A percentile compares a stretch with the other conserved stretches of the same genome.
These are phyloP conservation scores for Tiaroga cobitis DNA, from an alignment of 2,797 vertebrate genomes.

Conservation along the genomic window DNA sequence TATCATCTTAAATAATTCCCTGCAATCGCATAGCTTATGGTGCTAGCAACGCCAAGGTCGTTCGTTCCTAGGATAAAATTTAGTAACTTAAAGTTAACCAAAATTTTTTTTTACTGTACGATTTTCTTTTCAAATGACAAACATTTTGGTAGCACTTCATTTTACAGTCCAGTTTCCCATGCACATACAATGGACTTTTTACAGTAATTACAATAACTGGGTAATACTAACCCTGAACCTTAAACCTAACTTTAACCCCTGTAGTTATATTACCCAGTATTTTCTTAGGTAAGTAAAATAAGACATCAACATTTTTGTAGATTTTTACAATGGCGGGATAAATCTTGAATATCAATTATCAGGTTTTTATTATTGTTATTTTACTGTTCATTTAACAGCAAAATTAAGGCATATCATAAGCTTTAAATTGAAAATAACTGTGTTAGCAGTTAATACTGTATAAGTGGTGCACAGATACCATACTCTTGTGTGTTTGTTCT, in stretches of 20 bases:
- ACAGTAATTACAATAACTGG: neutral
- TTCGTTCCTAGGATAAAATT: neutral
- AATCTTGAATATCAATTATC: neutral
- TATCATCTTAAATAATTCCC: neutral
- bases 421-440: neutral
- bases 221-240: too few relatives aligned
- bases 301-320: neutral
- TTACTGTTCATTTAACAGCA: neutral
- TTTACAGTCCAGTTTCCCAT: too few relatives aligned
- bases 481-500: neutral
- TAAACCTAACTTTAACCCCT: neutral
- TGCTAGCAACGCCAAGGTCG: neutral
- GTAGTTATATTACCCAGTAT: neutral
- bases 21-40: neutral
- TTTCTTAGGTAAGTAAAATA: neutral
- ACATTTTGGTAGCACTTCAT: too few relatives aligned
- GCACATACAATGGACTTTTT: too few relatives aligned
- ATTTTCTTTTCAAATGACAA: neutral
- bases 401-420: neutral
- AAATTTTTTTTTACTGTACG: neutral
- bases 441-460: neutral
- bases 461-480: neutral
- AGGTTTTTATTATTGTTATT: neutral
- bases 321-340: neutral
- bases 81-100: neutral